Evolutionary conservation across 1,140 invertebrate genomes (phyloP), one percentile per base, ranked within the genome.

Genomic region (Platyura marginata): DNA sequence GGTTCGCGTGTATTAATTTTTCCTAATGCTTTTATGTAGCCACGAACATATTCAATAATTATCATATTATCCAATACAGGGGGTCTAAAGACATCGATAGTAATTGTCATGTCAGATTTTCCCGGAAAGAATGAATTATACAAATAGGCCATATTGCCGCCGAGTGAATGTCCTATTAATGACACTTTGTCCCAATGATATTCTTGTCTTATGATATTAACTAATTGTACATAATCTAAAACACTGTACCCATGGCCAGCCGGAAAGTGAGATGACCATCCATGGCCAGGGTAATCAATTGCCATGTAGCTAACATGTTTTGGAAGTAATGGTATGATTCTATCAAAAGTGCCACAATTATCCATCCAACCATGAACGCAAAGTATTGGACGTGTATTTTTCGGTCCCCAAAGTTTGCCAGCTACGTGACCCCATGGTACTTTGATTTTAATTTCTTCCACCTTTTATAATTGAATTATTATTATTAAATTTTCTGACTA

Each of bases 1-100:
- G 63, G 47, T 82, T 61, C 70, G 64, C 8, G 66, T 51, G 0
- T 51, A 5, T 71, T 62, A 42, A 68, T 67, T 0, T 81, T 74
- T n/a, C 68, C 70, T 0, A 81, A 80, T 42, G 77, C 77, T 1
- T 72, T 78, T 33, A 85, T 82, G 49, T 87, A 82, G 3, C 87
- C 65, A 46, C 74, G 11, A 56, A 37, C 2, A 55, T 40, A n/a
- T n/a, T n/a, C n/a, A n/a, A n/a, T n/a, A n/a, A 43, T 61, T 47
- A 4, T 48, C 44, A 1, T 49, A 44, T 2, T 50, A 18, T 4
- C 16, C 16, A 6, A 11, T n/a, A 21, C 19, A 18, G n/a, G n/a
- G 10, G 64, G 64, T 43, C 71, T 66, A 33, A 62, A 63, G 51
- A 81, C 78, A 51, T 79, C 77, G 5, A 79, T 49, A 9, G 64